Base-by-base conservation (phyloP, 2,888 invertebrate genomes). In the Drosophila antonietae region DNA sequence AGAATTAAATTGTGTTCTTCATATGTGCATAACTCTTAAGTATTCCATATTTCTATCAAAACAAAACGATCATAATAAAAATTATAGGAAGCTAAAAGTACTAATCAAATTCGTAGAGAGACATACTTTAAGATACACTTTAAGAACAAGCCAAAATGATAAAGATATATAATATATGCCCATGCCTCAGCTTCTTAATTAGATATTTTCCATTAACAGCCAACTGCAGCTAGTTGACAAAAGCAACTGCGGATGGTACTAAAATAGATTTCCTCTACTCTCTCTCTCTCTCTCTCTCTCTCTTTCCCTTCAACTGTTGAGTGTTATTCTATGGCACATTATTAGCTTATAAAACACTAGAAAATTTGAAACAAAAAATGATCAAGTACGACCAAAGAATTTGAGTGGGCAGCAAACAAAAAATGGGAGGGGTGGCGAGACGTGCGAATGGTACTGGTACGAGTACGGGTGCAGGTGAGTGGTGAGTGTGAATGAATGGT, bases 361-460 rank as follows among this genome's bases (percentile, higher is more conserved):
- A 35, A 55, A 31, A 44, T 35, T 57, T 18, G 18, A 51, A 51
- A 12, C 18, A 12, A 35, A 23, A 31, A 18, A 3, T 12, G 52
- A 65, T 79, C 49, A 57, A 72, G 67, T 59, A 12, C 12, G 31
- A 9, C 43, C 18, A 43, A 15, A 14, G 7, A 28, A 51, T 51
- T 43, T 69, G 35, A 23, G 41, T n/a, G 31, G 23, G 28, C 39
- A 14, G 15, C 20, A 9, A 3, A 33, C 23, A 35, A 28, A 28
- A 28, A 28, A 28, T 28, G 28, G 28, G 28, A 1, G 28, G 28
- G 3, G 28, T 4, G 28, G 28, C 28, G 3, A 6, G 6, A 28
- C 28, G 28, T 28, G 6, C 28, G 28, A 28, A 28, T 28, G 28
- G 8, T 33, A 33, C 33, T 28, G 28, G 10, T 2, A 10, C 23